A percentile compares a stretch with the other conserved stretches of the same genome.
Conservation (phyloP, 2,888 invertebrate species). For the Heteropelma amictum region DNA sequence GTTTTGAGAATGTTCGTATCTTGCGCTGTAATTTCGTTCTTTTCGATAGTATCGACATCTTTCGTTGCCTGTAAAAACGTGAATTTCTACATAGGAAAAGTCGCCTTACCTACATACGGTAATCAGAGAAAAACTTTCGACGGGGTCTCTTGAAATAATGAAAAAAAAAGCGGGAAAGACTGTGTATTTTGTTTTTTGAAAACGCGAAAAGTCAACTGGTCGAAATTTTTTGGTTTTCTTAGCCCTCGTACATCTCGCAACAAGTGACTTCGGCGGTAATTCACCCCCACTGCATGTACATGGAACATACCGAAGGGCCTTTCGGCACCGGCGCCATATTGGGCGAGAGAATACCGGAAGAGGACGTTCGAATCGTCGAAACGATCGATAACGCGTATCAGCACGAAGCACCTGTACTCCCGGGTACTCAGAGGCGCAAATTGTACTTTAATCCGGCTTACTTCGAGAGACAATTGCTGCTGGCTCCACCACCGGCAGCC, state of each 20-base stretch:
- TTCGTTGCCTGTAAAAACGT: no score
- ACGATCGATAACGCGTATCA: constrained; percentile 82
- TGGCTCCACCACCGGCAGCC: constrained; percentile 93
- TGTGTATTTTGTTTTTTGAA: not conserved
- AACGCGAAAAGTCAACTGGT: not conserved
- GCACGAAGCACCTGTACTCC: constrained; percentile 72
- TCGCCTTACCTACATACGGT: no score
- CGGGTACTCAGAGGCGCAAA: constrained; percentile 86
- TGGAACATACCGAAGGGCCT: constrained; percentile 75
- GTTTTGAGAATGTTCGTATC: constrained; percentile 70
- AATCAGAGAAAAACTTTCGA: no score
- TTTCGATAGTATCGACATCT: no score
- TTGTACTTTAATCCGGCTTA: constrained; percentile 95
- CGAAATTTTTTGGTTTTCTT: not conserved
- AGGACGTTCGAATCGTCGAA: constrained; percentile 91
- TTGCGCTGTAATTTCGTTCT: no score
- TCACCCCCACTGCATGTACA: constrained; percentile 80
- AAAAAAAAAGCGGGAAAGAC: no score
- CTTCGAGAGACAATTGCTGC: constrained; percentile 91
- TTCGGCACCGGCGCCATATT: constrained; percentile 69
- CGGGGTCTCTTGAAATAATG: no score
- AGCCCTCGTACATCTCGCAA: constrained; percentile 29
- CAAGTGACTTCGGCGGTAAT: constrained; percentile 86
- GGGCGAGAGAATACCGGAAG: constrained; percentile 87
- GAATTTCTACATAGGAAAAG: no score